A percentile compares a stretch with the other conserved stretches of the same genome.
phyloP scores from a whole-genome alignment of 2,113 vertebrate genomes.

The Cariama cristata region DNA sequence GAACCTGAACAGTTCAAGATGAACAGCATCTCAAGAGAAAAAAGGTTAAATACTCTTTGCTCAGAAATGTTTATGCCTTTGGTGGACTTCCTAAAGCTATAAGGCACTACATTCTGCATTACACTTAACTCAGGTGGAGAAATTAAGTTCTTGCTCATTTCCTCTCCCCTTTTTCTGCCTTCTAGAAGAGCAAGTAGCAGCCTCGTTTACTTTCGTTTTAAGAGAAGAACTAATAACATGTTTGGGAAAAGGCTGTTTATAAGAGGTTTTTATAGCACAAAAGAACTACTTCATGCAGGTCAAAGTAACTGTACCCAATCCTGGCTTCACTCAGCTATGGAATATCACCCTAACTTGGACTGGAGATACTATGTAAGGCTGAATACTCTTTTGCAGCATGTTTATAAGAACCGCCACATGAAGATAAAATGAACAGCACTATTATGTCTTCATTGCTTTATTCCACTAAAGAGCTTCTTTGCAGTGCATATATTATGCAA shows the following conservation, averaged over 20 bases:
- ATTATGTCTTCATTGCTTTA: neutral
- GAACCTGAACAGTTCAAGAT: neutral
- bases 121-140: neutral
- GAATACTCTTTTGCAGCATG: neutral
- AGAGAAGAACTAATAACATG: neutral
- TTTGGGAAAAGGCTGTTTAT: neutral
- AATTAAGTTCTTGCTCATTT: neutral
- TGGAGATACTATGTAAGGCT: neutral
- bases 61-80: rapidly evolving
- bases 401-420: neutral
- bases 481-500: neutral
- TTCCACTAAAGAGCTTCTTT: neutral
- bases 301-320: neutral
- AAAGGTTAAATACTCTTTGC: neutral
- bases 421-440: neutral
- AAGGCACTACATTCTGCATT: neutral
- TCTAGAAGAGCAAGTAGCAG: neutral
- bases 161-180: neutral
- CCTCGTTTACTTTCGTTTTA: neutral
- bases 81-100: neutral
- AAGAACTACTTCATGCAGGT: neutral
- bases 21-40: neutral
- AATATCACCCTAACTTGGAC: neutral
- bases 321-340: neutral
- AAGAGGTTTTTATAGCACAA: neutral